Conservation (phyloP, 2,888 invertebrate species). For the Caenorhabditis afra region DNA sequence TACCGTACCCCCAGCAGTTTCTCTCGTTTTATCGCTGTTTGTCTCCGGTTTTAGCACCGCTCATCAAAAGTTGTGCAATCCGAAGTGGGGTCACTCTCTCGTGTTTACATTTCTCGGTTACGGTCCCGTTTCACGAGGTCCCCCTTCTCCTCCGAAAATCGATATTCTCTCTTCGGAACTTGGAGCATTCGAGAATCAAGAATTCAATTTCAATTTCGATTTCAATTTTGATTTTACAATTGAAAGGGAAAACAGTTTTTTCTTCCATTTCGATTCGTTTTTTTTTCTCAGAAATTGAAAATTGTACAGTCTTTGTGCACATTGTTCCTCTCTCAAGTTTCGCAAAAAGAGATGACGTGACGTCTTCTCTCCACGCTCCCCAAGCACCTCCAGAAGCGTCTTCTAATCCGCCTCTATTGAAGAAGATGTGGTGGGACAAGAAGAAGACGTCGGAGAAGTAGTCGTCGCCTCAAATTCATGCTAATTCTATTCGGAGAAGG, state of each 20-base stretch:
- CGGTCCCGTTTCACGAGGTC: too few species aligned
- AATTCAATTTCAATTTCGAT: slow-evolving; percentile 6
- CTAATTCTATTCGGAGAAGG: slow-evolving; percentile 43
- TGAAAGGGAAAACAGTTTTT: not conserved
- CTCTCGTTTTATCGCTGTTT: too few species aligned
- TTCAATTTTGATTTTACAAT: not conserved
- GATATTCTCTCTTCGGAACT: too few species aligned
- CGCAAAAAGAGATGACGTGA: not conserved
- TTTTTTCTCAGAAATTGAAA: not conserved
- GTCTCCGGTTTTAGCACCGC: slow-evolving; percentile 10
- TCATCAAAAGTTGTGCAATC: not conserved
- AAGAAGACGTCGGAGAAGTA: not conserved
- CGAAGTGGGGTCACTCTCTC: too few species aligned
- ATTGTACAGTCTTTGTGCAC: slow-evolving; percentile 45
- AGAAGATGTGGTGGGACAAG: slow-evolving; percentile 21
- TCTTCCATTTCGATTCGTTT: slow-evolving; percentile 18
- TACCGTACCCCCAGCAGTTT: too few species aligned
- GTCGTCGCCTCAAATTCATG: slow-evolving; percentile 40
- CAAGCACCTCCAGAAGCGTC: too few species aligned
- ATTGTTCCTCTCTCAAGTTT: slow-evolving; percentile 18
- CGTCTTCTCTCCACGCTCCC: not conserved
- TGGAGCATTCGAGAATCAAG: too few species aligned
- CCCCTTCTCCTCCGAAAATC: too few species aligned
- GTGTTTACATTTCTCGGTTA: too few species aligned
- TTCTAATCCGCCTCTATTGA: slow-evolving; percentile 10